Conservation (phyloP, 2,797 vertebrate species). For the Glyptemys insculpta region DNA sequence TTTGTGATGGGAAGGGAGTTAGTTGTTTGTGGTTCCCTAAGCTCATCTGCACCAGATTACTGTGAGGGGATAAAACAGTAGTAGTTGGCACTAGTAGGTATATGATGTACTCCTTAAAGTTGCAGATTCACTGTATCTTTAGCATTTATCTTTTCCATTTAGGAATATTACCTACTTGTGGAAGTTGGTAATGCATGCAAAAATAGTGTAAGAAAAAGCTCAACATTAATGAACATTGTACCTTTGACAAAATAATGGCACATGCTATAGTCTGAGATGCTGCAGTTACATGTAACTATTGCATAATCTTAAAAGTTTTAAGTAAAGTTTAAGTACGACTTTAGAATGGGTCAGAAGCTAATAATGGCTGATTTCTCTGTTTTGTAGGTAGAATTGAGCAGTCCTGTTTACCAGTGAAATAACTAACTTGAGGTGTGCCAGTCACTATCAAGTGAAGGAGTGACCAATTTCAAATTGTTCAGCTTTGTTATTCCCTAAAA, state of each 20-base stretch:
- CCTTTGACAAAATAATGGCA: accelerated
- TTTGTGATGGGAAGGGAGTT: background rate
- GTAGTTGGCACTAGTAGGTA: background rate
- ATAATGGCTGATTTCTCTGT: background rate
- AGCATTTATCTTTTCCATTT: background rate
- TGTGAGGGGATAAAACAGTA: background rate
- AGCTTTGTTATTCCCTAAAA: background rate
- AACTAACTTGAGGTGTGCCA: background rate
- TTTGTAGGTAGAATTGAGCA: background rate
- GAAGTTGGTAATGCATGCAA: background rate
- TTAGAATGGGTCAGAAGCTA: background rate
- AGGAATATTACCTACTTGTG: background rate
- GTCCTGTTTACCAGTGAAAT: background rate
- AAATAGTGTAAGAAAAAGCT: background rate
- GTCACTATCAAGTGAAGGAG: background rate
- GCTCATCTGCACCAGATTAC: background rate
- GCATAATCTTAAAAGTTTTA: background rate
- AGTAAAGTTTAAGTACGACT: background rate
- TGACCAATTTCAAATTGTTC: background rate
- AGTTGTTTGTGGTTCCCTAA: background rate
- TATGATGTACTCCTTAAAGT: background rate
- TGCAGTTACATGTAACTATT: accelerated
- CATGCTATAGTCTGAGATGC: accelerated
- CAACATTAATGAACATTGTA: background rate
- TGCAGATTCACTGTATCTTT: background rate